These are phyloP conservation scores for Psittacula cyanocephala DNA, from an alignment of 2,113 vertebrate species.

Conservation along the genomic window DNA sequence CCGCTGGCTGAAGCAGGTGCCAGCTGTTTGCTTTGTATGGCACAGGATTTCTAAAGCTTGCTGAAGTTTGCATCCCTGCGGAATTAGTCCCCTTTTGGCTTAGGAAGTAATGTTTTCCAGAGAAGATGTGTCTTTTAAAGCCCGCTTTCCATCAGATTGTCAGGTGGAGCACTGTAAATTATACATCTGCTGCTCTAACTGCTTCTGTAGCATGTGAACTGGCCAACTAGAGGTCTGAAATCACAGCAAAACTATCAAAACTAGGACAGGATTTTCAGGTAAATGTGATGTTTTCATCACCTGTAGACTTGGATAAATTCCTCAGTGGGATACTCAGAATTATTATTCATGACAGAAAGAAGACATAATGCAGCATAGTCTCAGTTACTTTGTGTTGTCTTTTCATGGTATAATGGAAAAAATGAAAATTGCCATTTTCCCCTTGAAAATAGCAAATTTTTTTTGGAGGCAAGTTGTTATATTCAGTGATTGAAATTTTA, in stretches of 20 bases:
- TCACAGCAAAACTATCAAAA: not conserved
- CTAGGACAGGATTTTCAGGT: not conserved
- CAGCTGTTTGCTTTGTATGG: not conserved
- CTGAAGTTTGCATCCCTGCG: not conserved
- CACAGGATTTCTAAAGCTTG: not conserved
- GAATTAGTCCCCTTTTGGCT: not conserved
- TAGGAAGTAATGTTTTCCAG: not conserved
- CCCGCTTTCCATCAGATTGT: not conserved
- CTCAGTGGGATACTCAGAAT: not conserved
- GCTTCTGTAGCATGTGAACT: rapidly evolving
- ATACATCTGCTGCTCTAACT: not conserved
- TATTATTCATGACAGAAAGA: not conserved
- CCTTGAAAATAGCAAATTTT: not conserved
- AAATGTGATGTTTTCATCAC: not conserved
- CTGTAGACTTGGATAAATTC: not conserved
- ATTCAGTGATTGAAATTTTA: not conserved
- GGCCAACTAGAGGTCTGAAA: not conserved
- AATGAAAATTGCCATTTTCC: not conserved
- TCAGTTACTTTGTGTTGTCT: not conserved
- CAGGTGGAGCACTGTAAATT: not conserved
- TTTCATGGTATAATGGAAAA: not conserved
- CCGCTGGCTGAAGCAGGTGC: not conserved
- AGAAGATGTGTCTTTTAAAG: not conserved
- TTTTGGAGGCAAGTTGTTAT: not conserved
- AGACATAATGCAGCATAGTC: not conserved